These are phyloP conservation scores for Engraulis encrasicolus DNA, from an alignment of 2,113 vertebrate species.

Conservation along the genomic window DNA sequence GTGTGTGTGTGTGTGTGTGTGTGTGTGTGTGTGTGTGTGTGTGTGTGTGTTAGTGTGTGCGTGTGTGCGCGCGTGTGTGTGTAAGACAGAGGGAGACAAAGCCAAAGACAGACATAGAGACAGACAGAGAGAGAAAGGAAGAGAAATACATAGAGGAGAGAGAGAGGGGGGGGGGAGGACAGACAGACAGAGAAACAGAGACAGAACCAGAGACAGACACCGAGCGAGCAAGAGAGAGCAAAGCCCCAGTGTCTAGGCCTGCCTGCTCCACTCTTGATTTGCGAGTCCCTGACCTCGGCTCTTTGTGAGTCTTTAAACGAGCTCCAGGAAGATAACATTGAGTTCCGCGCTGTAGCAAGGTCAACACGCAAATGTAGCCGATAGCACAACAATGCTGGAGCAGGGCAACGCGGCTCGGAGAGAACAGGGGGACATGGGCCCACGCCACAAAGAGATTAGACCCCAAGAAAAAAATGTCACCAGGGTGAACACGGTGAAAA, in stretches of 20 bases:
- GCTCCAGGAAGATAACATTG: slow-evolving; percentile 28
- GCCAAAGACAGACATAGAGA: too few relatives aligned
- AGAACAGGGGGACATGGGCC: background rate
- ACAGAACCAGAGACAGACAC: too few relatives aligned
- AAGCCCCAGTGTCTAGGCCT: background rate
- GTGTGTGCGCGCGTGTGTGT: too few relatives aligned
- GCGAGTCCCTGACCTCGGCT: slow-evolving; percentile 18
- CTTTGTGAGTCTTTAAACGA: slow-evolving; percentile 22
- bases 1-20: background rate
- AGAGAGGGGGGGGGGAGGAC: background rate
- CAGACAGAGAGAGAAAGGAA: too few relatives aligned
- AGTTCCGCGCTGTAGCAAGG: slow-evolving; percentile 34
- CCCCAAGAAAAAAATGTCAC: background rate
- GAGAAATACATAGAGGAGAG: too few relatives aligned
- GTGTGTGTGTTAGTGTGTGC: background rate
- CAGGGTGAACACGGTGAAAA: background rate
- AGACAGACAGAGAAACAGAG: too few relatives aligned
- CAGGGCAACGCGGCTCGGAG: background rate
- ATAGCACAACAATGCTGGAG: slow-evolving; percentile 33
- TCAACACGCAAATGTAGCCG: slow-evolving; percentile 27
- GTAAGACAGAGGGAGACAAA: too few relatives aligned
- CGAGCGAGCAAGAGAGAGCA: too few relatives aligned
- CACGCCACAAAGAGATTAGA: slow-evolving; percentile 6
- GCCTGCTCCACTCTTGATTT: background rate
- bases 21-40: background rate